Evolutionary conservation across 2,797 vertebrate genomes (phyloP).

Genomic region (Ciconia nigra): DNA sequence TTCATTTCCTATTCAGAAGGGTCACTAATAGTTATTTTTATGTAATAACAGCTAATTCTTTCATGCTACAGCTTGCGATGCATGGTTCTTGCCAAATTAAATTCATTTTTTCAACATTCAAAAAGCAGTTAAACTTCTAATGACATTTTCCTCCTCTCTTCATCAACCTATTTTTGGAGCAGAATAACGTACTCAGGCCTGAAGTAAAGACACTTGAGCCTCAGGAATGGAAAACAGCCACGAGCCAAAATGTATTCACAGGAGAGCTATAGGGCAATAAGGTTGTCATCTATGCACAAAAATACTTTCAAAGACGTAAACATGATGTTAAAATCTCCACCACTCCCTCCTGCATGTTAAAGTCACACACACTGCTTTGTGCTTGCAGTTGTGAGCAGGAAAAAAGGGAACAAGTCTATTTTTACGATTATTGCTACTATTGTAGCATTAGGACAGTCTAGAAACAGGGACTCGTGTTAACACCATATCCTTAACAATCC

Average conservation of each 20-base stretch:
- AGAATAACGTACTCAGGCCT: constrained; percentile 51
- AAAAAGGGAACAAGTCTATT: neutral
- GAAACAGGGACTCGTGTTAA: neutral
- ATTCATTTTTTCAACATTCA: constrained; percentile 22
- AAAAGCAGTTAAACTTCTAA: constrained; percentile 62
- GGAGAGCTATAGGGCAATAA: constrained; percentile 37
- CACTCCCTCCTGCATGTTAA: neutral
- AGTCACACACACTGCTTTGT: neutral
- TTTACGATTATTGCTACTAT: neutral
- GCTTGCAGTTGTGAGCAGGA: neutral
- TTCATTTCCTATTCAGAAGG: constrained; percentile 4
- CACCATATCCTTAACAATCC: neutral
- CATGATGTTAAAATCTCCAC: constrained; percentile 7
- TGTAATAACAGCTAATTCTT: constrained; percentile 27
- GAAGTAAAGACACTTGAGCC: constrained; percentile 49
- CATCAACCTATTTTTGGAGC: constrained; percentile 54
- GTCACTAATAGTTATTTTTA: neutral
- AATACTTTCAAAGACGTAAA: constrained; percentile 46
- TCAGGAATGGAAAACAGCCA: constrained; percentile 58
- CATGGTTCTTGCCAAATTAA: constrained; percentile 44
- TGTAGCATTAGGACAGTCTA: neutral
- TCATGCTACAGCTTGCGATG: neutral
- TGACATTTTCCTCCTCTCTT: constrained; percentile 2
- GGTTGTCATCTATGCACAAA: constrained; percentile 31
- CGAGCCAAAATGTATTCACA: constrained; percentile 47